Conservation (phyloP, 2,797 vertebrate genomes). For the Enteromius mattozi region DNA sequence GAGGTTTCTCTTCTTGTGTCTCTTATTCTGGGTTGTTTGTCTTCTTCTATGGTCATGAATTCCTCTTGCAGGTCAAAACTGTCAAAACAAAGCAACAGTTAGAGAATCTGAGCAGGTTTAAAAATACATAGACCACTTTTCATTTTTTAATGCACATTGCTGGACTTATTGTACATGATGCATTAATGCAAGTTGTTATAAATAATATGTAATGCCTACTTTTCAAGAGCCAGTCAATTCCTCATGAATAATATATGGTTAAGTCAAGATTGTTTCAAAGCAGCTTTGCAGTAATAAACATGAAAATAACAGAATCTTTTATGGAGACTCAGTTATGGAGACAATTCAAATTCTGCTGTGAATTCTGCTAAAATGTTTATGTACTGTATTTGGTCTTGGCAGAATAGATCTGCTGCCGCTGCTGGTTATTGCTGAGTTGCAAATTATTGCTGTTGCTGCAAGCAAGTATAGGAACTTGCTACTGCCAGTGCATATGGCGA, state of each 20-base stretch:
- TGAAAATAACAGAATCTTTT: neutral
- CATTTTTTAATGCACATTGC: neutral
- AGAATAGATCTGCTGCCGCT: too few relatives aligned
- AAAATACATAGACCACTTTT: neutral
- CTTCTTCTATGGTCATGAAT: slow-evolving; percentile 61
- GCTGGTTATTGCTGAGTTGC: too few relatives aligned
- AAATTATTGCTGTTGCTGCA: too few relatives aligned
- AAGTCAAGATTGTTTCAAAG: neutral
- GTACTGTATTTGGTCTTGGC: too few relatives aligned
- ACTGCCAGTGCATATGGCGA: neutral
- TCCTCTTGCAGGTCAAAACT: neutral
- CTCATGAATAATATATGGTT: neutral
- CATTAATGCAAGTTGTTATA: neutral
- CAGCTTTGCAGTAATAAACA: neutral
- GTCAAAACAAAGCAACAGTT: slow-evolving; percentile 5
- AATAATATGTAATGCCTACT: neutral
- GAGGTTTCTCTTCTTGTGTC: slow-evolving; percentile 46
- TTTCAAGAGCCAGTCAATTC: slow-evolving; percentile 9
- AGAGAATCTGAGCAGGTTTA: neutral
- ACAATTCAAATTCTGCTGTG: neutral
- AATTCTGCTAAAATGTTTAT: neutral
- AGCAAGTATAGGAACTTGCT: neutral
- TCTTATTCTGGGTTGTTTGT: slow-evolving; percentile 64
- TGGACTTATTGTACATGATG: neutral
- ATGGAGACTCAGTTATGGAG: neutral